These are phyloP conservation scores for Pimpla rufipes DNA, from an alignment of 2,888 invertebrate species.

Conservation along the genomic window DNA sequence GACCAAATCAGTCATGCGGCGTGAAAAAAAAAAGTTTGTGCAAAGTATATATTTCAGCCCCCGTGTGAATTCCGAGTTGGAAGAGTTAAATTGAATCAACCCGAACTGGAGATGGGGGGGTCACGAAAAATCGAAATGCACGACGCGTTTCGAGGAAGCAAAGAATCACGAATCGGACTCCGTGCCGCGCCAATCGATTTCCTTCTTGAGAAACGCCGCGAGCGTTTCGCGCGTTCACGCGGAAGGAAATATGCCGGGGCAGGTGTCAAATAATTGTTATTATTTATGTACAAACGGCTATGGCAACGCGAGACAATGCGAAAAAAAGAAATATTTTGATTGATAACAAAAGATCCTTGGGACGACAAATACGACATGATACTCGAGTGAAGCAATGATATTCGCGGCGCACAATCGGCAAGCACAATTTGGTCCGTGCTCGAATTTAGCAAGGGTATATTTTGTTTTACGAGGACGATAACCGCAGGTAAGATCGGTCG, in stretches of 20 bases:
- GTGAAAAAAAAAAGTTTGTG: constrained; percentile 33
- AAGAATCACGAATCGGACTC: constrained; percentile 51
- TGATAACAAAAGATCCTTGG: constrained; percentile 22
- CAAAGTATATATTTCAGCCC: constrained; percentile 59
- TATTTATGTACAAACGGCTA: constrained; percentile 51
- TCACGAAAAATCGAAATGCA: constrained; percentile 42
- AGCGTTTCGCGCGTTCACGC: constrained; percentile 26
- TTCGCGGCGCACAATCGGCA: constrained; percentile 49
- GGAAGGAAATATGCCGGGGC: constrained; percentile 51
- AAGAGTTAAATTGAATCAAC: constrained; percentile 83
- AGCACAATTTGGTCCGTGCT: constrained; percentile 73
- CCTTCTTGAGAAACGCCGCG: constrained; percentile 72
- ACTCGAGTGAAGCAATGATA: constrained; percentile 18
- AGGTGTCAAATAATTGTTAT: constrained; percentile 29
- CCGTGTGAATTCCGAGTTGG: constrained; percentile 79
- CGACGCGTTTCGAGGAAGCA: constrained; percentile 59
- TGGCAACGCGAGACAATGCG: constrained; percentile 51
- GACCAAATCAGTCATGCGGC: constrained; percentile 68
- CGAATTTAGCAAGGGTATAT: constrained; percentile 62
- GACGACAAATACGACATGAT: not conserved
- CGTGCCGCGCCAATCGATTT: constrained; percentile 72
- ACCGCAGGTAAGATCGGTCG: constrained; percentile 68
- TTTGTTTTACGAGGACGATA: constrained; percentile 50
- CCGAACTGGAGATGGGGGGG: constrained; percentile 81
- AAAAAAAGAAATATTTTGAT: constrained; percentile 26